Conservation (phyloP, 2,113 vertebrate species). For the Antechinus stuartii region DNA sequence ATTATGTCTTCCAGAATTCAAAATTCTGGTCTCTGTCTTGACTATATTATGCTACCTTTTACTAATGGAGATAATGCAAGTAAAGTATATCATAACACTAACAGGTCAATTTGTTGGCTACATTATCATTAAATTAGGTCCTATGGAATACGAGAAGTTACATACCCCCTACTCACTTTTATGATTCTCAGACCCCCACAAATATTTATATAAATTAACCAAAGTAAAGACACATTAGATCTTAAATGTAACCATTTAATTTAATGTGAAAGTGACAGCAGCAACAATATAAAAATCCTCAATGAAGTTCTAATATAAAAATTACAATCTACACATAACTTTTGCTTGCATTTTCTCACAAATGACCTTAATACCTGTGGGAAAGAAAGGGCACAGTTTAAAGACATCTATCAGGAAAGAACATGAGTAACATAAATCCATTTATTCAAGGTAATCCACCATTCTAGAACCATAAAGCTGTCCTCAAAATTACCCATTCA, state of each 20-base stretch:
- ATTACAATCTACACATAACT: neutral
- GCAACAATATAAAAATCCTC: neutral
- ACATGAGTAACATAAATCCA: neutral
- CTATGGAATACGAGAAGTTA: neutral
- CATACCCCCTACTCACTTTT: neutral
- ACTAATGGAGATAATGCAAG: neutral
- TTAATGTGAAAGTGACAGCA: neutral
- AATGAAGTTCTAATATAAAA: neutral
- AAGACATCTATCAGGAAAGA: neutral
- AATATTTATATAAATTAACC: neutral
- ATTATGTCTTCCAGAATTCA: neutral
- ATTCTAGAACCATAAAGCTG: neutral
- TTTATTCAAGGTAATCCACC: neutral
- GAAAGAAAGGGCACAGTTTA: neutral
- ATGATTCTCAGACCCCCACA: neutral
- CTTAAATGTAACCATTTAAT: neutral
- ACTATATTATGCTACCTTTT: neutral
- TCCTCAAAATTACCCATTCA: neutral
- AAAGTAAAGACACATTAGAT: neutral
- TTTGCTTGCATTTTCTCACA: neutral
- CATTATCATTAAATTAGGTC: too few species aligned
- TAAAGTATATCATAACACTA: neutral
- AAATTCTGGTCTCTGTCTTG: neutral
- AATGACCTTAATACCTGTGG: neutral
- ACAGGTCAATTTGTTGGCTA: neutral